Evolutionary conservation across 2,113 vertebrate species (phyloP).

Genomic region (Onychorhynchus coronatus): DNA sequence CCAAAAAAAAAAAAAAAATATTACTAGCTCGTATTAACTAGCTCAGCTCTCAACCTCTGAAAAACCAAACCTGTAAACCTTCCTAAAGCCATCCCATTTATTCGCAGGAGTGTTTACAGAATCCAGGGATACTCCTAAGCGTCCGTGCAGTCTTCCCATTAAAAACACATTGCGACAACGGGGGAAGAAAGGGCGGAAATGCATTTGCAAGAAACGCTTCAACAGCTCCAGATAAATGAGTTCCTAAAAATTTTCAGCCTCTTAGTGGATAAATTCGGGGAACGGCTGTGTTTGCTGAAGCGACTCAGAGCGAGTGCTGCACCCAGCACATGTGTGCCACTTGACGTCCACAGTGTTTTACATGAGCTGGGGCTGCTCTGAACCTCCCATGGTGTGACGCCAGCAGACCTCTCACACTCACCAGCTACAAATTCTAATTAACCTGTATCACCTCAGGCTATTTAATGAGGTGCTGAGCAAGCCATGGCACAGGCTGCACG

Average conservation of each 20-base stretch:
- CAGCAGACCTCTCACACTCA: rapidly evolving
- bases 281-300: background rate
- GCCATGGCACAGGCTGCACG: rapidly evolving
- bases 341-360: rapidly evolving
- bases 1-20: background rate
- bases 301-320: rapidly evolving
- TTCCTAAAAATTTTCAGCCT: background rate
- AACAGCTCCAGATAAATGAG: background rate
- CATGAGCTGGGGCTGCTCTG: background rate
- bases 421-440: background rate
- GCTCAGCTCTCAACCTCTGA: background rate
- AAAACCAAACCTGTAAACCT: background rate
- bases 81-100: background rate
- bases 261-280: background rate
- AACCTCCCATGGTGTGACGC: background rate
- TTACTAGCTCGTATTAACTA: background rate
- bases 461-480: background rate
- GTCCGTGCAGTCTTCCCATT: background rate
- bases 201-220: background rate
- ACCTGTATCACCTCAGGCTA: background rate
- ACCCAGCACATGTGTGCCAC: background rate
- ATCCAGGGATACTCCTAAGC: background rate
- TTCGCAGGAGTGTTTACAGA: background rate
- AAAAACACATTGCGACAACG: background rate
- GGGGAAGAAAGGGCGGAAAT: background rate